Base-by-base conservation (phyloP, 30 jellyfish, hydroid and myxozoan genomes). In the Phacellophora camtschatica region DNA sequence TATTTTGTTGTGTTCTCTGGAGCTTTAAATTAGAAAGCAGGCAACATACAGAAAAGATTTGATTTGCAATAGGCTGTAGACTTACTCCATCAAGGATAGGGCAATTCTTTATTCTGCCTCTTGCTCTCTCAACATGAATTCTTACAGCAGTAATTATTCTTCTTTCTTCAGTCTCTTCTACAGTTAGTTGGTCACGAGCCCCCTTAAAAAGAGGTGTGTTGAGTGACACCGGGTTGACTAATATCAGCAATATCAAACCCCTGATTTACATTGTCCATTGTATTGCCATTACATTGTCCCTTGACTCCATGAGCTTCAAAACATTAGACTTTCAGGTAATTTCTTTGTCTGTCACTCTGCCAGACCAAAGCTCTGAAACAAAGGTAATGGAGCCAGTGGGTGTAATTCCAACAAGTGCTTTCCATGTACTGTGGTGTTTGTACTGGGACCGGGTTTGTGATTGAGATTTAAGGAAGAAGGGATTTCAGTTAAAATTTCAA, bases 211-310 rank as follows among this genome's bases (percentile, higher is more conserved):
- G 88, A 28, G 88, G 95, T 20, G 70, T 83, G 73, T 16, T 37
- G 73, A 37, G 72, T 68, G 39, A 70, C 85, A 49, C 84, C 82
- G 33, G 81, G 77, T 15, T 88, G 85, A 10, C 59, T 53, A 45
- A 73, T 64, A 43, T 73, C 77, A 23, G 27, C 68, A 8, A 84
- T 71, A 63, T 56, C 95, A 59, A 83, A 83, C 15, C 95, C 95
- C 15, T 76, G 54, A 63, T 83, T 73, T n/a, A n/a, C n/a, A n/a
- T n/a, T n/a, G n/a, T n/a, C n/a, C n/a, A n/a, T n/a, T n/a, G n/a
- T n/a, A n/a, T n/a, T 25, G 95, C 95, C 89, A 83, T 69, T 12
- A 69, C 71, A 28, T 51, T 49, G 66, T 83, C 95, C 4, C 95
- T 89, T 16, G 43, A 74, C 0, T 51, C 68, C 49, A 71, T 22